These are phyloP conservation scores for Sycobia sp. DNA, from an alignment of 1,140 invertebrate genomes.

Conservation along the genomic window DNA sequence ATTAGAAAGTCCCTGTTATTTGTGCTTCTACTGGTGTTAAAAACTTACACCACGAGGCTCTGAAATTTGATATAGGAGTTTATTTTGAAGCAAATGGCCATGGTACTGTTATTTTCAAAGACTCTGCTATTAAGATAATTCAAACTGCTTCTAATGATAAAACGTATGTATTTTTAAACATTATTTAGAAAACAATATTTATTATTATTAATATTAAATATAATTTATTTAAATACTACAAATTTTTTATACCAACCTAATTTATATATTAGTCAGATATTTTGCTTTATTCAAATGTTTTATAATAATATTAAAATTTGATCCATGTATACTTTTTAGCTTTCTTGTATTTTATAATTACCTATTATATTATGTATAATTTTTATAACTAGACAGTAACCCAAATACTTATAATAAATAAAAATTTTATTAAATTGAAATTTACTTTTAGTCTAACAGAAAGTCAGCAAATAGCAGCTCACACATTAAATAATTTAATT, in stretches of 20 bases:
- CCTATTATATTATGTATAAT: too few relatives aligned
- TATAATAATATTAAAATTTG: too few relatives aligned
- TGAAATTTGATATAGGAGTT: slow-evolving; percentile 91
- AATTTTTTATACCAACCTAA: too few relatives aligned
- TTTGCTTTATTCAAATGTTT: too few relatives aligned
- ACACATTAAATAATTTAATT: slow-evolving; percentile 71
- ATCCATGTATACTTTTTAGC: too few relatives aligned
- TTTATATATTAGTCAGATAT: too few relatives aligned
- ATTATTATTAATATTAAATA: too few relatives aligned
- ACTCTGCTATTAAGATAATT: slow-evolving; percentile 66
- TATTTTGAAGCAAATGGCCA: slow-evolving; percentile 99
- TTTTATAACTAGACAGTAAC: too few relatives aligned
- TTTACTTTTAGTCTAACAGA: slow-evolving; percentile 43
- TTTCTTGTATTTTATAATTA: too few relatives aligned
- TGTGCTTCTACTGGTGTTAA: slow-evolving; percentile 97
- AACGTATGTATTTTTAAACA: slow-evolving; percentile 37
- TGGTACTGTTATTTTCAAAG: slow-evolving; percentile 88
- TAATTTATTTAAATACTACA: too few relatives aligned
- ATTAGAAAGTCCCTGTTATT: slow-evolving; percentile 82
- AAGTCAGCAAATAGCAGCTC: slow-evolving; percentile 63
- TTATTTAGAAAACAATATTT: slow-evolving; percentile 1
- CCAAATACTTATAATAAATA: too few relatives aligned
- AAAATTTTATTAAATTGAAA: not conserved
- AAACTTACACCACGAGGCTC: slow-evolving; percentile 91
- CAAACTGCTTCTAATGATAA: slow-evolving; percentile 50